A percentile compares a stretch with the other conserved stretches of the same genome.
Evolutionary conservation across 2,888 invertebrate genomes (phyloP).

Genomic region (Stegana nigrithorax): DNA sequence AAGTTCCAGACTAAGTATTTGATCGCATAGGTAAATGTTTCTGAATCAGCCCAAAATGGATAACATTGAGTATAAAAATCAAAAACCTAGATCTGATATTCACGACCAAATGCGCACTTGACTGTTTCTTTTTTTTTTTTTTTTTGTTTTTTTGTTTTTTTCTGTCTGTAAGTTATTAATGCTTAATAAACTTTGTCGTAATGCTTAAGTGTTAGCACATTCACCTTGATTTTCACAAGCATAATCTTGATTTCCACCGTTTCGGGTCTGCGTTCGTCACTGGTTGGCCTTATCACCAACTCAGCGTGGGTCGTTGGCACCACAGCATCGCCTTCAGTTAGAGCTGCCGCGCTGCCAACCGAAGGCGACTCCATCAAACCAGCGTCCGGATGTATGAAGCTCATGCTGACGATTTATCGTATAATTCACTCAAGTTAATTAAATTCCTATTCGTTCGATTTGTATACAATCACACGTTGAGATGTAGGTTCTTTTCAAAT

Average conservation of each 20-base stretch:
- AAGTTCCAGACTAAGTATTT: too few relatives aligned
- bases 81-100: too few relatives aligned
- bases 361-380: slow-evolving; percentile 29
- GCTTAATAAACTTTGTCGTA: slow-evolving; percentile 7
- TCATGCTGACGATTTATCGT: slow-evolving; percentile 42
- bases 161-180: slow-evolving; percentile 1
- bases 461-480: too few relatives aligned
- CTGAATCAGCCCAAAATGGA: too few relatives aligned
- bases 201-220: slow-evolving; percentile 5
- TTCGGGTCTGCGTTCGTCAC: slow-evolving; percentile 19
- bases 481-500: neutral
- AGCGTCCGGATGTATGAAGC: slow-evolving; percentile 50
- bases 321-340: neutral
- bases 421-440: slow-evolving; percentile 18
- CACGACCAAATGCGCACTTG: too few relatives aligned
- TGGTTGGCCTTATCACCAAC: slow-evolving; percentile 9
- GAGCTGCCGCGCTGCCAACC: neutral
- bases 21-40: too few relatives aligned
- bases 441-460: too few relatives aligned
- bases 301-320: too few relatives aligned
- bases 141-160: neutral
- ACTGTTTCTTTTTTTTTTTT: too few relatives aligned
- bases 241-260: slow-evolving; percentile 51
- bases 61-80: too few relatives aligned
- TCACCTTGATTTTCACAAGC: slow-evolving; percentile 54